Evolutionary conservation across 37 sponge, comb jelly and placozoan species (phyloP).

Genomic region (Diacarnus erythraeanus): DNA sequence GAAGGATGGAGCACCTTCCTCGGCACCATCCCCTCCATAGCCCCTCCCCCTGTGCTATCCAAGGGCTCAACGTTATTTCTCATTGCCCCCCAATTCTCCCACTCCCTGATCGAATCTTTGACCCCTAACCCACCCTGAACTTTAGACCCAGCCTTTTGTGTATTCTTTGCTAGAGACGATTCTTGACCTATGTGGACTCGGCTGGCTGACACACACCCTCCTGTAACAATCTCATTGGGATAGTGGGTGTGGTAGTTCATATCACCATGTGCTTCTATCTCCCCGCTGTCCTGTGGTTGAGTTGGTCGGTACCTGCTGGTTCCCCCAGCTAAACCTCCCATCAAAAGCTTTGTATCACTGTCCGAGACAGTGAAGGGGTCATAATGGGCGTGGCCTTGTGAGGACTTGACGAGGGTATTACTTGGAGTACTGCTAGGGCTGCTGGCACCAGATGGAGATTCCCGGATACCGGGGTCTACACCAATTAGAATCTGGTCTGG

Average conservation of each 20-base stretch:
- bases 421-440: conserved; percentile 21
- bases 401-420: background rate
- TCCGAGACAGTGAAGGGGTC: background rate
- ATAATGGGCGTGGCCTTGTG: background rate
- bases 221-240: background rate
- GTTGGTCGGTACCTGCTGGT: background rate
- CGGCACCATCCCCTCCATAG: background rate
- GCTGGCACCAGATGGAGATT: conserved; percentile 36
- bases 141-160: background rate
- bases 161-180: background rate
- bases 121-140: background rate
- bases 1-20: background rate
- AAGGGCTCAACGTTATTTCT: background rate
- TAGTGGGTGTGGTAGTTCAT: background rate
- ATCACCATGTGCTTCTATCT: background rate
- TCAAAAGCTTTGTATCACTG: conserved; percentile 3
- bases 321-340: background rate
- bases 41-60: background rate
- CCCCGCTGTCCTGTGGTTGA: background rate
- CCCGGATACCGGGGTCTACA: conserved; percentile 33
- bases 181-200: background rate
- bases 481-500: background rate
- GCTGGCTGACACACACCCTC: background rate
- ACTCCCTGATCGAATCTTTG: background rate
- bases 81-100: background rate